Base-by-base conservation (phyloP, 2,113 vertebrate genomes). In the Cephalophus harveyi region DNA sequence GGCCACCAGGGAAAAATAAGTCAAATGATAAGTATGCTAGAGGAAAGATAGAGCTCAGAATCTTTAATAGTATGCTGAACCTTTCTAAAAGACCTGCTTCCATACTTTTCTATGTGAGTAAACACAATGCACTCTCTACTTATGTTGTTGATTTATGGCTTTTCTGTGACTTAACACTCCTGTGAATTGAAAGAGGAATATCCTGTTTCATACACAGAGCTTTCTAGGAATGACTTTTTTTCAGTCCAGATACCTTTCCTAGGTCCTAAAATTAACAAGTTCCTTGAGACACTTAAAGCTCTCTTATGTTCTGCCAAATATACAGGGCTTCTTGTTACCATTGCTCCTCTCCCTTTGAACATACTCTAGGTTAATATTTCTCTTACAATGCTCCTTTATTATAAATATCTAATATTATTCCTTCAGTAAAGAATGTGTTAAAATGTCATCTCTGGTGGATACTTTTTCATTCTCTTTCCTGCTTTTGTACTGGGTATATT, bases 341-440 rank as follows among this genome's bases (percentile, higher is more conserved):
- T 1, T 55, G 12, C 3, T 9, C 0, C 1, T 1, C 1, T 82
- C 6, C 46, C 62, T 40, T 55, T 83, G 6, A 2, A 23, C 2
- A 3, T 19, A n/a, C 9, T 74, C 55, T 5, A 43, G 12, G 25
- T 33, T 5, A 33, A 40, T 28, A 30, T 84, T 54, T 83, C 28
- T 48, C 19, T 6, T 6, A 48, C 10, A 50, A n/a, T 36, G 10
- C 14, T 28, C 28, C 14, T 85, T 62, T 33, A 7, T 87, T n/a
- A 55, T 27, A 57, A 7, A 6, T 7, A 48, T 36, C 21, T 27
- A 48, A 78, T 84, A 9, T 13, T 33, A 50, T 64, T 28, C 7
- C 21, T 88, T 74, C 30, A 62, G 1, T 25, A 23, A n/a, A 3
- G 10, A 79, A 36, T 55, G 8, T 19, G 33, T 19, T 19, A 23